Percentiles rank a stretch among this genome's conserved stretches.
Evolutionary conservation across 1,140 invertebrate genomes (phyloP).

Genomic region (Ceratina calcarata): DNA sequence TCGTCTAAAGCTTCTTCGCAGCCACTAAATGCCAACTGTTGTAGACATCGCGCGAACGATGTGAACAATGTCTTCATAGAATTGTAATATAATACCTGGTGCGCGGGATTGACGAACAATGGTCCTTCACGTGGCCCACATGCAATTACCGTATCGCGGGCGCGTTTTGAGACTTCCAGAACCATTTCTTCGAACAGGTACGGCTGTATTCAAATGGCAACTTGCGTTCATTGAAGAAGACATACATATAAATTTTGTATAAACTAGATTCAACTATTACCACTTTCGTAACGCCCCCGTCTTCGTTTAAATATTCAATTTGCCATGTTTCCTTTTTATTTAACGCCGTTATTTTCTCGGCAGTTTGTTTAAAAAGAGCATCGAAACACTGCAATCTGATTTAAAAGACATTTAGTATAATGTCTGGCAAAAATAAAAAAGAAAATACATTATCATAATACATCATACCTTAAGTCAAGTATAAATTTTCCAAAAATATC

Average conservation of each 20-base stretch:
- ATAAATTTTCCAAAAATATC: constrained; percentile 92
- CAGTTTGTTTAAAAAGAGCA: constrained; percentile 91
- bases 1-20: constrained; percentile 82
- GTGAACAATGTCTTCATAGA: constrained; percentile 88
- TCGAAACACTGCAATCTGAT: constrained; percentile 91
- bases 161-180: constrained; percentile 90
- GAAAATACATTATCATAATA: not conserved
- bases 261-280: constrained; percentile 76
- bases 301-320: constrained; percentile 90
- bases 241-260: constrained; percentile 9
- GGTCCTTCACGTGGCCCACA: constrained; percentile 86
- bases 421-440: not conserved
- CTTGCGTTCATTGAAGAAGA: not conserved
- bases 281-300: constrained; percentile 91
- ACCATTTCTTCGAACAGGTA: constrained; percentile 91
- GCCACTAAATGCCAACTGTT: constrained; percentile 84
- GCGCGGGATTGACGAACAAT: constrained; percentile 84
- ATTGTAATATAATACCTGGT: constrained; percentile 85
- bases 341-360: constrained; percentile 89
- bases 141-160: constrained; percentile 91
- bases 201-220: constrained; percentile 83
- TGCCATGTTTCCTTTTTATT: constrained; percentile 92
- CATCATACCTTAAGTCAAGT: constrained; percentile 87
- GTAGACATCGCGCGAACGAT: constrained; percentile 84
- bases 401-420: constrained; percentile 27